Conservation (phyloP, 2,888 invertebrate species). For the Aradus depressus region DNA sequence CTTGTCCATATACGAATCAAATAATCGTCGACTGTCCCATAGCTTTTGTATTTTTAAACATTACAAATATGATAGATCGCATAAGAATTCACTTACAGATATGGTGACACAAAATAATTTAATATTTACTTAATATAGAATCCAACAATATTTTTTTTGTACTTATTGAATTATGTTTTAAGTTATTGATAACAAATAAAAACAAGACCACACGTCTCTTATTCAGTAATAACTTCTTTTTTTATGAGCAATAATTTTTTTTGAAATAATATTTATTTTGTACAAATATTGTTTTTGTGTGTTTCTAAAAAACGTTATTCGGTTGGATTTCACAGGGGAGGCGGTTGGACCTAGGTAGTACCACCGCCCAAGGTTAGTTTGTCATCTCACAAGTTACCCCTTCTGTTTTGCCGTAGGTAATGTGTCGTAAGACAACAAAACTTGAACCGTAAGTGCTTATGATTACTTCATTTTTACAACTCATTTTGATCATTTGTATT, state of each 20-base stretch:
- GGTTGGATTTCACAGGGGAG: constrained; percentile 26
- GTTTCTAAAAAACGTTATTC: too few relatives aligned
- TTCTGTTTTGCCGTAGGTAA: constrained; percentile 17
- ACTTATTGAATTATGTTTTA: neutral
- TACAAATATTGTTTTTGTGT: too few relatives aligned
- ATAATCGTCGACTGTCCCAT: too few relatives aligned
- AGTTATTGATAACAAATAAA: constrained; percentile 1
- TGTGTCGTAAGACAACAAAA: constrained; percentile 7
- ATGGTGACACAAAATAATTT: too few relatives aligned
- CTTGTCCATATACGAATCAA: too few relatives aligned
- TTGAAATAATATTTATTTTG: constrained; percentile 8
- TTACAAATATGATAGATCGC: too few relatives aligned
- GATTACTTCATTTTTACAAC: constrained; percentile 7
- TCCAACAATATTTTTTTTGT: neutral
- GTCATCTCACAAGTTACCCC: constrained; percentile 11
- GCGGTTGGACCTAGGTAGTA: constrained; percentile 20
- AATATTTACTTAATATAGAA: too few relatives aligned
- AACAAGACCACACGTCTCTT: neutral
- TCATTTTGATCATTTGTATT: too few relatives aligned
- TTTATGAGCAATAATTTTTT: constrained; percentile 5
- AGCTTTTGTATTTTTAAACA: too few relatives aligned
- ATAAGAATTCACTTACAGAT: too few relatives aligned
- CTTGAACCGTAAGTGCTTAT: constrained; percentile 12
- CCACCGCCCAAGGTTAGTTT: constrained; percentile 23
- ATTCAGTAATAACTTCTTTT: constrained; percentile 7